These are phyloP conservation scores for Amyelois transitella DNA, from an alignment of 1,140 invertebrate species.

Conservation along the genomic window DNA sequence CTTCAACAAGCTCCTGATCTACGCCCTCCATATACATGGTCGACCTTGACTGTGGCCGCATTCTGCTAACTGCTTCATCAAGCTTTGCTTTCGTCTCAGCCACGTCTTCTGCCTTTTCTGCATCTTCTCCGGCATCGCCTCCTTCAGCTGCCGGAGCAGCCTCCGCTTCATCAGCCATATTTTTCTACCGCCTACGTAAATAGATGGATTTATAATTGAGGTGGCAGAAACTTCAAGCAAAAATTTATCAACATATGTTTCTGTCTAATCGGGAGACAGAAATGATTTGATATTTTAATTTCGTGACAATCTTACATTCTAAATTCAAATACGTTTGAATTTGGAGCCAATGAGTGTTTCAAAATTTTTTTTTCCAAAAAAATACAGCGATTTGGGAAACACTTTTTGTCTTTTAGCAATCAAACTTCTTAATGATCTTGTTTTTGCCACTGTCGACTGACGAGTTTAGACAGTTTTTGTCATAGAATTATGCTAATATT, in stretches of 20 bases:
- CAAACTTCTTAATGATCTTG: too few species aligned
- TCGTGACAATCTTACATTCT: background rate
- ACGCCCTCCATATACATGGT: constrained; percentile 11
- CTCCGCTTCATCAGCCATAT: constrained; percentile 18
- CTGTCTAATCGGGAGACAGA: background rate
- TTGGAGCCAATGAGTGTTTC: background rate
- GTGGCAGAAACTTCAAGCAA: background rate
- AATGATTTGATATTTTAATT: background rate
- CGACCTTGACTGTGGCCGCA: constrained; percentile 23
- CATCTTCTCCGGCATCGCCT: constrained; percentile 3
- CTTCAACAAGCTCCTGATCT: constrained; percentile 24
- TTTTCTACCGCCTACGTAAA: constrained; percentile 14
- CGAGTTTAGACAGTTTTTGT: too few species aligned
- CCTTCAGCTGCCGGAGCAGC: constrained; percentile 11
- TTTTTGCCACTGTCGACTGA: too few species aligned
- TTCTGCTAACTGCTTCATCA: constrained; percentile 27
- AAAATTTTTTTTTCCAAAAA: too few species aligned
- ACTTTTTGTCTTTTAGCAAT: too few species aligned
- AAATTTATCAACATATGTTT: background rate
- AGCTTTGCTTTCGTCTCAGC: constrained; percentile 35
- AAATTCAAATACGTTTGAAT: constrained; percentile 7
- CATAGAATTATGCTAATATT: too few species aligned
- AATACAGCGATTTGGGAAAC: too few species aligned
- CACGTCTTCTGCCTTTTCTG: constrained; percentile 26
- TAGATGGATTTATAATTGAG: background rate